Percentiles rank a stretch among this genome's conserved stretches.
Evolutionary conservation across 1,140 invertebrate genomes (phyloP).

Genomic region (Saccostrea cuccullata): DNA sequence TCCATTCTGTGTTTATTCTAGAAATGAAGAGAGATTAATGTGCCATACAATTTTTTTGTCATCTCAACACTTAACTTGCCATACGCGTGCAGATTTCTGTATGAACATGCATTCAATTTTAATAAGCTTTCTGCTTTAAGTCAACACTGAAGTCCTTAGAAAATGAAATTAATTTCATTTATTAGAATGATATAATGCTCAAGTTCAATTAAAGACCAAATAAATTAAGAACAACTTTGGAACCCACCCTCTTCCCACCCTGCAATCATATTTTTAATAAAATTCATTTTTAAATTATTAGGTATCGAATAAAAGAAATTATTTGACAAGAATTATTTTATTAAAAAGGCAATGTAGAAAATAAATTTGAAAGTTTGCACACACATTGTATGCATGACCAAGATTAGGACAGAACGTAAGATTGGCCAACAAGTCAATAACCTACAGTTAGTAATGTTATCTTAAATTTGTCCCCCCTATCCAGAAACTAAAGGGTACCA

Average conservation of each 20-base stretch:
- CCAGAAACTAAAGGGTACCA: too few relatives aligned
- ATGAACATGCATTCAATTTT: background rate
- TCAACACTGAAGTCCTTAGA: background rate
- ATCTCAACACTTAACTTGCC: constrained; percentile 15
- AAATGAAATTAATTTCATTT: constrained; percentile 14
- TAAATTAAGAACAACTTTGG: background rate
- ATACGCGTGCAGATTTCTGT: constrained; percentile 7
- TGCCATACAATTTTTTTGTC: constrained; percentile 28
- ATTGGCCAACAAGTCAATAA: too few relatives aligned
- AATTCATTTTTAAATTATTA: too few relatives aligned
- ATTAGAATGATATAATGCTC: background rate
- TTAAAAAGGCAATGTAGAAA: too few relatives aligned
- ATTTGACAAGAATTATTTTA: too few relatives aligned
- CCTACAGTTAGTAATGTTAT: too few relatives aligned
- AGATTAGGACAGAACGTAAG: too few relatives aligned
- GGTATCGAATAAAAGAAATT: too few relatives aligned
- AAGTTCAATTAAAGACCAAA: background rate
- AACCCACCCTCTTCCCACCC: too few relatives aligned
- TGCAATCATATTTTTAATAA: too few relatives aligned
- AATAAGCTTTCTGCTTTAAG: constrained; percentile 18
- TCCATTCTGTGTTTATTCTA: background rate
- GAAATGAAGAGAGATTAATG: constrained; percentile 33
- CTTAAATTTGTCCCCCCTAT: background rate
- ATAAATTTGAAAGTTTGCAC: too few relatives aligned
- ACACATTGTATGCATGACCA: too few relatives aligned